A percentile compares a stretch with the other conserved stretches of the same genome.
Conservation (phyloP, 2,888 invertebrate genomes). For the Synanthedon andrenaeformis region DNA sequence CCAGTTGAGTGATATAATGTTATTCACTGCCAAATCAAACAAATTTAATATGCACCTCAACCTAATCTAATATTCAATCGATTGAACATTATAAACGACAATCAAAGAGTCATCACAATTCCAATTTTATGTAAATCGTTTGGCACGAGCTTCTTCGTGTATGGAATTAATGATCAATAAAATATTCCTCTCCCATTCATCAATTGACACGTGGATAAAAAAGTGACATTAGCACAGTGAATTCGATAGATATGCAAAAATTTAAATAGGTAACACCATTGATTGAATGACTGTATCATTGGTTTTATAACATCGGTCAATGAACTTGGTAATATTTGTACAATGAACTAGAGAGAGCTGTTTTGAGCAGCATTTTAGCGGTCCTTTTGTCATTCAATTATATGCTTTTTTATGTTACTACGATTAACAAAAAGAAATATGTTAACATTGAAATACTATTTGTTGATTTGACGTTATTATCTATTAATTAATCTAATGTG, state of each 20-base stretch:
- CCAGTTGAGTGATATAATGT: neutral
- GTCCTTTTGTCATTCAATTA: neutral
- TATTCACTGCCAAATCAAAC: neutral
- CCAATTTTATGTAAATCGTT: conserved; percentile 29
- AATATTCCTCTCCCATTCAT: neutral
- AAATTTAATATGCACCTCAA: neutral
- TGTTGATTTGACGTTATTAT: too few species aligned
- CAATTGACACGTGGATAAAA: conserved; percentile 15
- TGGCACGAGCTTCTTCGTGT: conserved; percentile 18
- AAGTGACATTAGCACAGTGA: conserved; percentile 45
- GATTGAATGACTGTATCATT: conserved; percentile 29
- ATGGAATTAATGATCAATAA: neutral
- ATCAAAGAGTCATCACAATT: neutral
- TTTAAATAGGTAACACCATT: conserved; percentile 40
- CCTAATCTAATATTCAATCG: neutral
- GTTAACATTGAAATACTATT: neutral
- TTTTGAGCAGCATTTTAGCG: neutral
- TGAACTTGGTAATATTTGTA: conserved; percentile 38
- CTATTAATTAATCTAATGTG: too few species aligned
- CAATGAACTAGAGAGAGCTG: conserved; percentile 30
- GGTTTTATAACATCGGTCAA: conserved; percentile 39
- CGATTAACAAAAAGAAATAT: neutral
- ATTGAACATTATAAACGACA: neutral
- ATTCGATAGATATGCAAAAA: conserved; percentile 60
- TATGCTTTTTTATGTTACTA: neutral